Base-by-base conservation (phyloP, 1,140 invertebrate species). In the Pseudomyrmex cubaensis region DNA sequence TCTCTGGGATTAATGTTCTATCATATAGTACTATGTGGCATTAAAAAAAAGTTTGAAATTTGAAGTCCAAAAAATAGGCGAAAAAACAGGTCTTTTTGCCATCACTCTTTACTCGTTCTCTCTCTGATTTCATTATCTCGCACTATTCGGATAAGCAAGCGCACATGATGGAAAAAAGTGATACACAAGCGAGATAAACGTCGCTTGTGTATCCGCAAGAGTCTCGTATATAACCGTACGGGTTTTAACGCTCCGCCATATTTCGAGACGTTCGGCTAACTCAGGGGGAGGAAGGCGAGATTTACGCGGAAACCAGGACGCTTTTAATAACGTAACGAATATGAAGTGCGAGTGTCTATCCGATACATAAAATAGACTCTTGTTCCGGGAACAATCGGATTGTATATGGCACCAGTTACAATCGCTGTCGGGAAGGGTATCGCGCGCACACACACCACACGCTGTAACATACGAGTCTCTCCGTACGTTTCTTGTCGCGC, bases 251-350 rank as follows among this genome's bases (percentile, higher is more conserved):
- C 20, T 22, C 46, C n/a, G 12, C 12, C n/a, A 66, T 77, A 44
- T 77, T 76, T 77, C 25, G 56, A 57, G 48, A 25, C 3, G 22
- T 10, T 35, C 35, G 35, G 35, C 35, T 35, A 35, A 35, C 35
- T 35, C 35, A 7, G 35, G 0, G 35, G 35, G 35, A 35, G 35
- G 35, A 13, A 35, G 20, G 17, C 61, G 66, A 78, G 75, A 78
- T 70, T 78, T 70, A 78, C 64, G 57, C 25, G 17, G 20, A 57
- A 57, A 25, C 64, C 20, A n/a, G 46, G 2, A 52, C 25, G 56
- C 20, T 70, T 72, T 80, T 80, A 80, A 80, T 69, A 78, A 75
- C 59, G 20, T 63, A 52, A 78, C 64, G 44, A 70, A 78, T 13
- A 59, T 77, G 48, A 77, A 70, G 52, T 48, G 64, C 12, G 64